Base-by-base conservation (phyloP, 2,797 vertebrate species). In the Dallia pectoralis region DNA sequence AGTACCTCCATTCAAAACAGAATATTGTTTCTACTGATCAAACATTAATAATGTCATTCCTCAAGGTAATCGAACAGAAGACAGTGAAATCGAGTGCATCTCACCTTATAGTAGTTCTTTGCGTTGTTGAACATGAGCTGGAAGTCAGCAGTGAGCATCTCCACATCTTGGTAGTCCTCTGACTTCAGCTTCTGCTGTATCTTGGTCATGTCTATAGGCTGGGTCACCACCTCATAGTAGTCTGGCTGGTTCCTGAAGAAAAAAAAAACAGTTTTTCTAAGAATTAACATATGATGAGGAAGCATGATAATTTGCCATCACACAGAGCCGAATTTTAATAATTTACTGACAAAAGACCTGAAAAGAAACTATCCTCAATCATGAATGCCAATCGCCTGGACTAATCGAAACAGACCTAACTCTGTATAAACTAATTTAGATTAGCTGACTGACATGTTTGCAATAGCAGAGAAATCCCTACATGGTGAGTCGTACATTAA, bases 131-230 rank as follows among this genome's bases (percentile, higher is more conserved):
- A 97, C 87, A 99, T 94, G 71, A 99, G 93, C 82, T 96, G 96
- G 87, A 99, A 96, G 88, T 99, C 97, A 79, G 96, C 91, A 67
- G 96, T 97, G 74, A 99, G 91, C 76, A 97, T 89, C 71, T 95
- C 95, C 77, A 97, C 94, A 59, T 98, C 95, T 81, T 94, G 95
- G 77, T 99, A 99, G 73, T 99, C 98, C 74, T 99, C 98, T 86
- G 97, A 96, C 91, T 97, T 98, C 69, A 99, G 90, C 87, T 99
- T 99, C 81, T 98, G 95, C 70, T 98, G 97, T 81, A 99, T 99
- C 87, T 98, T 99, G 89, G 97, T 96, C 93, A 99, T 95, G 86
- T 99, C 98, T 72, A 99, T 99, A 48, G 98, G 98, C 85, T 99
- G 97, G 81, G 96, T 95, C 81, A 99, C 95, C 74, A 96, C 93